A percentile compares a stretch with the other conserved stretches of the same genome.
Conservation (phyloP, 2,797 vertebrate species). For the Sebastes oblongus region DNA sequence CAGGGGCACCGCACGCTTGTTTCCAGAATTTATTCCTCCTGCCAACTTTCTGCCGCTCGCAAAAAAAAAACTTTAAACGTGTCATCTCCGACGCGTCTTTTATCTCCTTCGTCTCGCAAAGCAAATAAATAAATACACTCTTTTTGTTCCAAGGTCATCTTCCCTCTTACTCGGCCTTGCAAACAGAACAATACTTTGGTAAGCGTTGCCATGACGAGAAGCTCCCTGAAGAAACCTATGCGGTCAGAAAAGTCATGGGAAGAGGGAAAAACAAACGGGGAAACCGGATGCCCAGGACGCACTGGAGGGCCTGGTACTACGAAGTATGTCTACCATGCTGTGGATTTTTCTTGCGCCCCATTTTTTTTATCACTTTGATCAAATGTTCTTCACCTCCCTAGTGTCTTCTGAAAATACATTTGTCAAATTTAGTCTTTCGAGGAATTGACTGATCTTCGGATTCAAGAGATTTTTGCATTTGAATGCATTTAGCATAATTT, state of each 20-base stretch:
- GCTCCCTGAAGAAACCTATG: conserved; percentile 70
- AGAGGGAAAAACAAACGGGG: conserved; percentile 41
- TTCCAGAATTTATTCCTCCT: conserved; percentile 56
- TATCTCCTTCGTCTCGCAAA: conserved; percentile 27
- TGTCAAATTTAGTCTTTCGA: neutral
- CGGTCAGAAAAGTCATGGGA: conserved; percentile 65
- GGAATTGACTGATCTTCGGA: neutral
- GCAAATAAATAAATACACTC: conserved; percentile 54
- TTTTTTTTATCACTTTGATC: neutral
- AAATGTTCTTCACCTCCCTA: neutral
- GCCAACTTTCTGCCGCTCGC: conserved; percentile 61
- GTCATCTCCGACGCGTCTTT: conserved; percentile 40
- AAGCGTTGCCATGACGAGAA: conserved; percentile 70
- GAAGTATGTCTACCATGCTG: neutral
- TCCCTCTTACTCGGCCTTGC: conserved; percentile 35
- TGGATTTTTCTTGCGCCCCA: neutral
- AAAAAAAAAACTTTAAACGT: conserved; percentile 40
- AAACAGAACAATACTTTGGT: conserved; percentile 61
- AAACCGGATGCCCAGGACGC: conserved; percentile 57
- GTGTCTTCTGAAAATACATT: neutral
- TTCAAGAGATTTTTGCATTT: neutral
- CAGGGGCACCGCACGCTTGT: conserved; percentile 48
- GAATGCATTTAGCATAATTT: neutral
- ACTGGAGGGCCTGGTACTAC: conserved; percentile 23
- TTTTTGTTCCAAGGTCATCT: conserved; percentile 40